Evolutionary conservation across 2,113 vertebrate genomes (phyloP), one percentile per base, ranked within the genome.

Genomic region (Geococcyx californianus): DNA sequence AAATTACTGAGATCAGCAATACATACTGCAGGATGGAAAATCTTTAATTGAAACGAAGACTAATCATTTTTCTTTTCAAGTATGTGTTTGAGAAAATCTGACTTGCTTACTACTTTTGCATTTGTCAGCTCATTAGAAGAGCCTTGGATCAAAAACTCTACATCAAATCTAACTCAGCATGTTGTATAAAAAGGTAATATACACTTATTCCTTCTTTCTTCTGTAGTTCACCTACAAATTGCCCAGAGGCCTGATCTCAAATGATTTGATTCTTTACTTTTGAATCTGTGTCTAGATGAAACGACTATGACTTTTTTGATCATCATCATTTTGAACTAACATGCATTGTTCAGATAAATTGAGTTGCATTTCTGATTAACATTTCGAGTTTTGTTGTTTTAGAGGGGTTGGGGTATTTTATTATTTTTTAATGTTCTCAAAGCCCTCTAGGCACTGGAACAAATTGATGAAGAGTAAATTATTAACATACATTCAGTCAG

Each of bases 391-490:
- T 49, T 24, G 21, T 49, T 49, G 21, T 31, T 54, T 77, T 14
- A n/a, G n/a, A n/a, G 40, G 40, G 40, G 40, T 42, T 42, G 40
- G 40, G 20, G 7, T 8, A 16, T 13, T 28, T 38, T n/a, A 67
- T 45, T 40, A 63, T 73, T 31, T 56, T 77, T 62, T 21, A 9
- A 31, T 44, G 52, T 40, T 89, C 18, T 84, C 62, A 31, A 36
- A 93, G 40, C 13, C 84, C 80, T 85, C 40, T 68, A 93, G 89
- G 87, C 93, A 76, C 54, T 69, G 54, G 62, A 91, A 73, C n/a
- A 92, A 95, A 95, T 76, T 91, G 77, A 63, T 78, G 74, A 91
- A 84, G 87, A 91, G 52, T 78, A 94, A 95, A 91, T 95, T 95
- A 94, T 95, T 93, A 95, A 88, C 0, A 1, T 79, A 79, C 7